phyloP scores from a whole-genome alignment of 2,797 vertebrate species.

The Kryptolebias ocellatus region DNA sequence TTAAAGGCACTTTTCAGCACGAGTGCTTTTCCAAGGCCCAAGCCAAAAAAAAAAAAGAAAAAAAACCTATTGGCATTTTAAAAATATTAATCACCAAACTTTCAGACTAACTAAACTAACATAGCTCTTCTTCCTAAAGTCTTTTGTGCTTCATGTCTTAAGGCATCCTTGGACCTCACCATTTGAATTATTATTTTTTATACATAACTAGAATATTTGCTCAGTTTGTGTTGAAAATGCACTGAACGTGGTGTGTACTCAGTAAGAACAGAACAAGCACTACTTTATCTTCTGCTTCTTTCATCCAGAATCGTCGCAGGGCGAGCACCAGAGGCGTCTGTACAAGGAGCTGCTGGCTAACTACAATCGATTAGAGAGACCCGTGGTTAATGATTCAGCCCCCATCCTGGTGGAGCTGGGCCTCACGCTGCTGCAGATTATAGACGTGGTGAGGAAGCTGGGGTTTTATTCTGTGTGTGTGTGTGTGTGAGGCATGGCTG shows the following conservation, averaged over 20 bases:
- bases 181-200: too few relatives aligned
- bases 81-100: too few relatives aligned
- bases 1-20: conserved; percentile 41
- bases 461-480: background rate
- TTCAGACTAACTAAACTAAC: too few relatives aligned
- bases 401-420: conserved; percentile 89
- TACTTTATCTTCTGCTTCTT: conserved; percentile 3
- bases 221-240: conserved; percentile 3
- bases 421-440: conserved; percentile 91
- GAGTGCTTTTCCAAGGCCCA: conserved; percentile 18
- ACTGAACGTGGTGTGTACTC: background rate
- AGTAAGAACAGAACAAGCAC: conserved; percentile 1
- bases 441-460: conserved; percentile 87
- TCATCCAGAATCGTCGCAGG: conserved; percentile 85
- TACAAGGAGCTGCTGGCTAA: conserved; percentile 88
- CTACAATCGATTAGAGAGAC: conserved; percentile 91
- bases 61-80: background rate
- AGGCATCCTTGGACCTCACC: too few relatives aligned
- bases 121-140: too few relatives aligned
- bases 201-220: background rate
- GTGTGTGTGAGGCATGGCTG: background rate
- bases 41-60: conserved; percentile 37
- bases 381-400: conserved; percentile 89
- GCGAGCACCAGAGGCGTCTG: conserved; percentile 88
- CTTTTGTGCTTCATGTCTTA: too few relatives aligned